Evolutionary conservation across 2,113 vertebrate species (phyloP), one percentile per base, ranked within the genome.

Genomic region (Misgurnus mizolepis): DNA sequence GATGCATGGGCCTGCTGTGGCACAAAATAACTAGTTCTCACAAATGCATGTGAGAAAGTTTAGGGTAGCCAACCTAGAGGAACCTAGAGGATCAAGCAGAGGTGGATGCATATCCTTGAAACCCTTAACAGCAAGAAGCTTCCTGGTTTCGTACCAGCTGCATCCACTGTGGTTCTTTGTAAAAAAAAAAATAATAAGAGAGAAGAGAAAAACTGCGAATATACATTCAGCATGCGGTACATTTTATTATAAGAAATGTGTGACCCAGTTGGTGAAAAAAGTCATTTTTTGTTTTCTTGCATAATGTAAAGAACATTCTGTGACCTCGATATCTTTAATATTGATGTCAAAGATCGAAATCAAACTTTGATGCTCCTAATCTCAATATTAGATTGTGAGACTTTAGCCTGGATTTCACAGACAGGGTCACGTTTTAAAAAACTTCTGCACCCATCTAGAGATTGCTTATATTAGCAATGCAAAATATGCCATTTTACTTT

Each of bases 61-160:
- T 74, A 47, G 18, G 41, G 18, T 49, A 17, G 7, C 11, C 14
- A 8, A 75, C 58, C 22, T 34, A 34, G 43, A 39, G 55, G 67
- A 45, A 49, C 15, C 0, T 68, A 60, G 69, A 81, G 61, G 84
- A 78, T 73, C 66, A 78, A 53, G 65, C 64, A 64, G 15, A 75
- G 62, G 41, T 83, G 79, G 76, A 76, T 82, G 70, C 12, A 40
- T 82, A 71, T 85, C 68, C 78, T 80, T 77, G 34, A 34, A 27
- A 22, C 55, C 50, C 56, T 50, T 62, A 61, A 34, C 64, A 76
- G 47, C 56, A 76, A 69, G 53, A 39, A 67, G 18, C 47, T 15
- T 80, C 76, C 71, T 68, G 41, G 58, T 80, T 83, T 71, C 14
- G 58, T 81, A 53, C 43, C 17, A 34, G 56, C 41, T 53, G 41